A percentile compares a stretch with the other conserved stretches of the same genome.
Conservation (phyloP, 2,113 vertebrate species). For the Planiliza haematocheilus region DNA sequence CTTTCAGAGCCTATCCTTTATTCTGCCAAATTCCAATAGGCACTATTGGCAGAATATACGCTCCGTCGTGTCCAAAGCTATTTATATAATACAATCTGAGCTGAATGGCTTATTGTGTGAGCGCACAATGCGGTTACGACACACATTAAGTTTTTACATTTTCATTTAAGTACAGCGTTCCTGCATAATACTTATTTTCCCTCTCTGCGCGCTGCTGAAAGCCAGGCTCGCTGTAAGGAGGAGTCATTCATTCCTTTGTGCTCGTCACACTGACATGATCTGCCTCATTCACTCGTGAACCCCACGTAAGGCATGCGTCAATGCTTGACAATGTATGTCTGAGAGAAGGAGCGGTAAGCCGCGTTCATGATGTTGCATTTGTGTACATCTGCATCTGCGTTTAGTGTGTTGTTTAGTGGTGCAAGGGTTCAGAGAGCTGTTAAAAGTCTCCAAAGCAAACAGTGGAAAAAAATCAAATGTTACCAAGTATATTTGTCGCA, state of each 20-base stretch:
- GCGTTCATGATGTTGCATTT: not conserved
- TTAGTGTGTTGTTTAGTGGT: slow-evolving; percentile 22
- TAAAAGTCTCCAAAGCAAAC: slow-evolving; percentile 49
- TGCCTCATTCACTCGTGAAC: slow-evolving; percentile 22
- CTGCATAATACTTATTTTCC: slow-evolving; percentile 35
- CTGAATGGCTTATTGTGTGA: slow-evolving; percentile 71
- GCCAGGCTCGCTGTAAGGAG: slow-evolving; percentile 36
- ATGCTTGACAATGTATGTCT: not conserved
- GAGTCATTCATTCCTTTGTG: slow-evolving; percentile 41
- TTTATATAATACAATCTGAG: slow-evolving; percentile 71
- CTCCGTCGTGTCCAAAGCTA: slow-evolving; percentile 58
- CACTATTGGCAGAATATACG: slow-evolving; percentile 65
- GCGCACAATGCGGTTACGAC: slow-evolving; percentile 67
- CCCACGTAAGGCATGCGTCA: not conserved
- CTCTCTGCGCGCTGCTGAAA: slow-evolving; percentile 14
- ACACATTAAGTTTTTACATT: slow-evolving; percentile 60
- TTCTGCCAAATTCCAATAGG: slow-evolving; percentile 71
- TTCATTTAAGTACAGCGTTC: slow-evolving; percentile 59
- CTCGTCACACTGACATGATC: slow-evolving; percentile 38
- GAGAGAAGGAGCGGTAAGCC: not conserved
- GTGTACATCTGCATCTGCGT: slow-evolving; percentile 18
- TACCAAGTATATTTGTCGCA: no score
- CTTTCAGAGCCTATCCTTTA: slow-evolving; percentile 62
- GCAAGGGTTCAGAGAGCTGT: slow-evolving; percentile 51
- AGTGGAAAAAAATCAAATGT: no score